Conservation (phyloP, 2,113 vertebrate species). For the Odontesthes bonariensis region DNA sequence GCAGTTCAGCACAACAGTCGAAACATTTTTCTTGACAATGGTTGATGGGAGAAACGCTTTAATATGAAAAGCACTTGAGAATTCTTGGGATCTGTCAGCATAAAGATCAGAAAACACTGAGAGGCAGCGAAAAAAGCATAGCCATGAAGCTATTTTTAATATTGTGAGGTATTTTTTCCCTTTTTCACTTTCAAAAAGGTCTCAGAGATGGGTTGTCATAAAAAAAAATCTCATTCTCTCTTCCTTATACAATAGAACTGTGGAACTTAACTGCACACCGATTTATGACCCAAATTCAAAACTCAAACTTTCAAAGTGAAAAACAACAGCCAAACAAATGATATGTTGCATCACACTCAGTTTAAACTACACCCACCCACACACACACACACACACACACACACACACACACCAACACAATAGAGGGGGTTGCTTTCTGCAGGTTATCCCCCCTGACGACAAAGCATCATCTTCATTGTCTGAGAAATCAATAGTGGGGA, state of each 20-base stretch:
- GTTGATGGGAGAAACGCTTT: not conserved
- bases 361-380: slow-evolving; percentile 26
- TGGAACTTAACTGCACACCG: no score
- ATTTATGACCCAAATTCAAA: slow-evolving; percentile 23
- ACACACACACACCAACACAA: slow-evolving; percentile 14
- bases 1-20: not conserved
- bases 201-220: slow-evolving; percentile 2
- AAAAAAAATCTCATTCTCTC: not conserved
- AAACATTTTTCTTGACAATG: slow-evolving; percentile 4
- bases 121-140: not conserved
- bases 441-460: slow-evolving; percentile 62
- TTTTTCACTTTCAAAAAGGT: slow-evolving; percentile 41
- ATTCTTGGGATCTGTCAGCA: not conserved
- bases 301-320: slow-evolving; percentile 13
- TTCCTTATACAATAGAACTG: not conserved
- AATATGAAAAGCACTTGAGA: not conserved
- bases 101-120: slow-evolving; percentile 1
- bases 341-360: slow-evolving; percentile 21
- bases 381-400: slow-evolving; percentile 24
- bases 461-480: slow-evolving; percentile 73
- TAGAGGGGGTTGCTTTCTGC: slow-evolving; percentile 46
- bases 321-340: slow-evolving; percentile 35
- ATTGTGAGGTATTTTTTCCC: slow-evolving; percentile 40
- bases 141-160: slow-evolving; percentile 45
- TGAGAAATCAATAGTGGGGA: slow-evolving; percentile 59